Evolutionary conservation across 2,888 invertebrate genomes (phyloP), one percentile per base, ranked within the genome.

Genomic region (Acanthosepion esculentum): DNA sequence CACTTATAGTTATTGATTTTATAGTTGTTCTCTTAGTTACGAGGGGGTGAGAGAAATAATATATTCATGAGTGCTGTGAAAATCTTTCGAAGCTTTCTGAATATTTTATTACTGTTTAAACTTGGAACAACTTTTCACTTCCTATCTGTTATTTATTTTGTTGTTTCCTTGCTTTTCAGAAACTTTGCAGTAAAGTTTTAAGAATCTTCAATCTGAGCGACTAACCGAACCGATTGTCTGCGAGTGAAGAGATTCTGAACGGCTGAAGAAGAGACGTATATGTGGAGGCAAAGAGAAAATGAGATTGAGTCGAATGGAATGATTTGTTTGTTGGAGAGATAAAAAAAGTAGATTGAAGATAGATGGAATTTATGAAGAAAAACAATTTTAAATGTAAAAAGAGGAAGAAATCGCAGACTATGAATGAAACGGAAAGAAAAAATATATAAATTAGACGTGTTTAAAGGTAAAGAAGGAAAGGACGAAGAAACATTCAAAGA

Each of bases 21-120:
- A 78, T n/a, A 78, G 78, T 78, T n/a, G 78, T 78, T n/a, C n/a
- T 78, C 78, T 78, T 78, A 78, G 78, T 78, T 78, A 78, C 78
- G 18, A 78, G n/a, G 12, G 33, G 33, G 33, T 2, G 33, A 12
- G 12, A 33, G n/a, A 78, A n/a, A 78, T 78, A n/a, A 78, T 78
- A 78, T 78, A 78, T 78, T 78, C 78, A 78, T 78, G 78, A 78
- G 78, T 15, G 78, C n/a, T 10, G 78, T 33, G 78, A n/a, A 78
- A 78, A 78, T 78, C 78, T n/a, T 78, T 15, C 78, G n/a, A 12
- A n/a, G n/a, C 78, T 78, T 78, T 33, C 78, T 78, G 15, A 78
- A 78, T 78, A 78, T 78, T 78, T 78, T 78, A 78, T 78, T 78
- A 78, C n/a, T 78, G n/a, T 33, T 78, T 15, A 78, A 78, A 78